Conservation (phyloP, 2,888 invertebrate species). For the Oscheius onirici region DNA sequence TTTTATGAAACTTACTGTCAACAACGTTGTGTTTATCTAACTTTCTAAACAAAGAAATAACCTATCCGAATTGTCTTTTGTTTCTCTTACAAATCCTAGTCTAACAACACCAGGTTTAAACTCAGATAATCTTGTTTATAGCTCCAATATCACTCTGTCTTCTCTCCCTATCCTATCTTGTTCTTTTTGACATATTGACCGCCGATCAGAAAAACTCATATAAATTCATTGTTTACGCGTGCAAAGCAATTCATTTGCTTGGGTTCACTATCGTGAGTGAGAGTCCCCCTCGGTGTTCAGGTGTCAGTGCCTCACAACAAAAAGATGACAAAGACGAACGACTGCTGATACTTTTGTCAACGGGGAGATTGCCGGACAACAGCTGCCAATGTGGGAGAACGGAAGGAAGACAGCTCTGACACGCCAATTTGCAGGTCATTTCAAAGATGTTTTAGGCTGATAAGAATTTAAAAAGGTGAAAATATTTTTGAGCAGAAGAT, state of each 20-base stretch:
- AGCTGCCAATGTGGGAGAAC: conserved; percentile 18
- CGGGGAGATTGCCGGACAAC: conserved; percentile 20
- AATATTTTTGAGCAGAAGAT: neutral
- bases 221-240: conserved; percentile 6
- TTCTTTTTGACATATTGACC: neutral
- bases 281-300: conserved; percentile 21
- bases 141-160: too few species aligned
- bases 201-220: neutral
- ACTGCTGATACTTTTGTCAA: conserved; percentile 24
- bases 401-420: conserved; percentile 3
- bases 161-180: neutral
- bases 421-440: neutral
- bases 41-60: too few species aligned
- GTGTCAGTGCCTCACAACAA: conserved; percentile 28
- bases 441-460: neutral
- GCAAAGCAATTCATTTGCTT: neutral
- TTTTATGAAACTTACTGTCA: too few species aligned
- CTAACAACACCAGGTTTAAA: too few species aligned
- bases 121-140: too few species aligned
- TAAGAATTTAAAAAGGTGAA: neutral
- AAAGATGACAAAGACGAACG: conserved; percentile 31
- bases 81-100: too few species aligned
- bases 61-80: too few species aligned
- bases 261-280: neutral
- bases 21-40: too few species aligned